Evolutionary conservation across 2,888 invertebrate genomes (phyloP).

Genomic region (Pachycephus smyrnensis): DNA sequence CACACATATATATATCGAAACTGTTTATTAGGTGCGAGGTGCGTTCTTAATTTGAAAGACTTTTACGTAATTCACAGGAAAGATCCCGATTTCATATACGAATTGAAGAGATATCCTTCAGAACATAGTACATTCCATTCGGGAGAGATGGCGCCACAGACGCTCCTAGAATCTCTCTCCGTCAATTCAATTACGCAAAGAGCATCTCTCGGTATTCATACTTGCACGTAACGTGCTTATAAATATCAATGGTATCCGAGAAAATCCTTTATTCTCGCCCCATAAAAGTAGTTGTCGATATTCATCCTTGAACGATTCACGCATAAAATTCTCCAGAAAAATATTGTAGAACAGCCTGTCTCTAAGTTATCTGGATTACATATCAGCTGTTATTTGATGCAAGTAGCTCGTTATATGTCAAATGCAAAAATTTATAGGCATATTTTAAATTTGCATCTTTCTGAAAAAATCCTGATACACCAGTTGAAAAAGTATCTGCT

Average conservation of each 20-base stretch:
- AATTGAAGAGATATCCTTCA: background rate
- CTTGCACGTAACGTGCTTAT: background rate
- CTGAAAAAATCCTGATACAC: background rate
- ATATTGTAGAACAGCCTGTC: background rate
- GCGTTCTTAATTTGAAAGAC: background rate
- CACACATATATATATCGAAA: too few relatives aligned
- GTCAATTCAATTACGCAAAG: background rate
- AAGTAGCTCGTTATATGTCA: background rate
- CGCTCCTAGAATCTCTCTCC: background rate
- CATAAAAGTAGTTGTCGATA: background rate
- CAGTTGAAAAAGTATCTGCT: background rate
- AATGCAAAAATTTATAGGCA: background rate
- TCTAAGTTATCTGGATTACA: background rate
- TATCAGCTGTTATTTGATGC: background rate
- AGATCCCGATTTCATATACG: background rate
- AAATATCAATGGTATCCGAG: background rate
- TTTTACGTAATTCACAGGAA: background rate
- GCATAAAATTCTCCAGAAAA: background rate
- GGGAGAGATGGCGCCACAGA: background rate
- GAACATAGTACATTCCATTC: background rate
- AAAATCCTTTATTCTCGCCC: background rate
- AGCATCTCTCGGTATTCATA: background rate
- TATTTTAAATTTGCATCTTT: background rate
- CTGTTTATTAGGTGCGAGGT: background rate
- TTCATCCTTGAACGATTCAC: background rate